phyloP scores from a whole-genome alignment of 2,888 invertebrate genomes.

The Philhelius pedissequus region DNA sequence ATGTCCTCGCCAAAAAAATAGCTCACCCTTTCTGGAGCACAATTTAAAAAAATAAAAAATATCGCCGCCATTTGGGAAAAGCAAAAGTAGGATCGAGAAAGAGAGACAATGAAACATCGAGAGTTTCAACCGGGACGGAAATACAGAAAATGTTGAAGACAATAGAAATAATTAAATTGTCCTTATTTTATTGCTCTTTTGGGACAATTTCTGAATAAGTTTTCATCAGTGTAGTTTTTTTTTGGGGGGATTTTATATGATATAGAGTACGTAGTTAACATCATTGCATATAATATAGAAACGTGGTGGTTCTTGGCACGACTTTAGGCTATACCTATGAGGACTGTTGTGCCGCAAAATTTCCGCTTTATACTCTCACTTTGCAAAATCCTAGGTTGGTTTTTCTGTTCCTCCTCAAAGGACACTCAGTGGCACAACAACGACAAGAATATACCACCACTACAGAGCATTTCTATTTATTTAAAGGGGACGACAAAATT shows the following conservation, averaged over 20 bases:
- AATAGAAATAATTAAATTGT: constrained; percentile 62
- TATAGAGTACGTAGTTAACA: constrained; percentile 12
- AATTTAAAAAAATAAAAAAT: neutral
- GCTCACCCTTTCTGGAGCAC: neutral
- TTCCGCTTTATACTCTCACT: constrained; percentile 54
- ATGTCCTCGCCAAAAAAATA: neutral
- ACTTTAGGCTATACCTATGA: neutral
- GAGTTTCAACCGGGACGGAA: neutral
- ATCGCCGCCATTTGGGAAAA: neutral
- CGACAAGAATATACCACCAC: neutral
- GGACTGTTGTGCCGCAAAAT: constrained; percentile 1
- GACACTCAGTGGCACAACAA: neutral
- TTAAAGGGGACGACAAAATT: constrained; percentile 4
- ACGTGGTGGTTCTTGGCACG: neutral
- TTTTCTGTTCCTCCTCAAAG: constrained; percentile 13
- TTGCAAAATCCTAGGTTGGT: constrained; percentile 6
- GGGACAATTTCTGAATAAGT: constrained; percentile 47
- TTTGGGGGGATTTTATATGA: neutral
- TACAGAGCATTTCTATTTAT: constrained; percentile 25
- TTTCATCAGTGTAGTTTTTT: neutral
- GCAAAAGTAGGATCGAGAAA: neutral
- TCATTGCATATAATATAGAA: neutral
- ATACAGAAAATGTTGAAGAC: constrained; percentile 37
- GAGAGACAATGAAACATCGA: constrained; percentile 9
- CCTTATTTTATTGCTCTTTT: constrained; percentile 53